Percentiles rank a stretch among this genome's conserved stretches.
Conservation (phyloP, 2,113 vertebrate genomes). For the Ascaphus truei region DNA sequence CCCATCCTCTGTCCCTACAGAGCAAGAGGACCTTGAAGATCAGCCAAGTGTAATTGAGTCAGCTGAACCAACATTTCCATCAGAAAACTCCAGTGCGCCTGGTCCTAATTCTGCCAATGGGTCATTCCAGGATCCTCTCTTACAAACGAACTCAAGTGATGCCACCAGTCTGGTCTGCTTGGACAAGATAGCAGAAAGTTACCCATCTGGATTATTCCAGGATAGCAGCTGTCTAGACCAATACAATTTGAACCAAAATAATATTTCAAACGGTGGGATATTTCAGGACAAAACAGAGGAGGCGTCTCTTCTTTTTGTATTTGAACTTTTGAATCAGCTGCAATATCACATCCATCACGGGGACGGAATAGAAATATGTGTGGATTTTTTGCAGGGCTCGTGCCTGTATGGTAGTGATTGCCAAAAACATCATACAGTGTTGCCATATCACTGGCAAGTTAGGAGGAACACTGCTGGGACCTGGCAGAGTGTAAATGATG, state of each 20-base stretch:
- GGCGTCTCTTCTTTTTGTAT: conserved; percentile 92
- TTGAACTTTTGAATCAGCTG: conserved; percentile 93
- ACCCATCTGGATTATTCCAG: conserved; percentile 64
- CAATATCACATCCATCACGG: conserved; percentile 96
- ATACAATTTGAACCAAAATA: conserved; percentile 57
- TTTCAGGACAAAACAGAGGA: conserved; percentile 97
- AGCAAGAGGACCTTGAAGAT: conserved; percentile 54
- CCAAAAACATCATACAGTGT: conserved; percentile 87
- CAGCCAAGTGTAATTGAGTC: conserved; percentile 56
- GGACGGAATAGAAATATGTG: conserved; percentile 85
- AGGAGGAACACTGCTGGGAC: conserved; percentile 72
- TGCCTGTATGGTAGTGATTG: conserved; percentile 91
- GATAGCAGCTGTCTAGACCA: conserved; percentile 65
- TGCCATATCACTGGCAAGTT: conserved; percentile 97
- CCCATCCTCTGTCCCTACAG: conserved; percentile 49
- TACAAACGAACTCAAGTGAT: conserved; percentile 54
- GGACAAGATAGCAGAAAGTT: conserved; percentile 75
- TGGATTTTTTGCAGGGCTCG: conserved; percentile 89
- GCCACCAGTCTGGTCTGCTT: conserved; percentile 62
- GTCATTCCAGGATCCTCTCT: conserved; percentile 63
- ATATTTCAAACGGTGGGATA: conserved; percentile 73
- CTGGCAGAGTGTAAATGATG: conserved; percentile 92
- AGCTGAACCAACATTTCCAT: conserved; percentile 35
- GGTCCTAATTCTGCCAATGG: conserved; percentile 49
- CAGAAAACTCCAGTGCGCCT: conserved; percentile 37